Conservation (phyloP, 1,140 invertebrate genomes). For the Pentalonia nigronervosa region DNA sequence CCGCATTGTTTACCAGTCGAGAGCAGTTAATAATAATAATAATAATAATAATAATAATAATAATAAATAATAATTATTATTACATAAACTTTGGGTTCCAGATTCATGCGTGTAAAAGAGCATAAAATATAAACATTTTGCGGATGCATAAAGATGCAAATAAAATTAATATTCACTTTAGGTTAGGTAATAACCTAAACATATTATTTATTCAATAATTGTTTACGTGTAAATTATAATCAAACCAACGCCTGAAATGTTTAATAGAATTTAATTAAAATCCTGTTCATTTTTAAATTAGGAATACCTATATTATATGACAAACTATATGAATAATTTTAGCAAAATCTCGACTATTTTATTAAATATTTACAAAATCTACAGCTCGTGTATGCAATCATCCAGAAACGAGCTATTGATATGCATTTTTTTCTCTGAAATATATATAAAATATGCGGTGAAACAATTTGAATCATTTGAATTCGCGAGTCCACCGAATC, state of each 20-base stretch:
- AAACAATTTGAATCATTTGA: neutral
- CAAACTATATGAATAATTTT: neutral
- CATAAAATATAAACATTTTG: neutral
- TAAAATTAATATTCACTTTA: neutral
- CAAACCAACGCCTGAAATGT: neutral
- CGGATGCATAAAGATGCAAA: neutral
- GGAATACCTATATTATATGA: neutral
- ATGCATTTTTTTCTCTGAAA: neutral
- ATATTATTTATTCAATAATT: neutral
- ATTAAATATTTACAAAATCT: neutral
- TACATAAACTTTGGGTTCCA: neutral
- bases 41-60: neutral
- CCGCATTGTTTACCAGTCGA: neutral
- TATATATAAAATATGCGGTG: neutral
- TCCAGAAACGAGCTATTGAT: neutral
- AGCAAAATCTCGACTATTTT: neutral
- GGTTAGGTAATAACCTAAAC: neutral
- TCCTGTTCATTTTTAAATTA: neutral
- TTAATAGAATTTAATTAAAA: neutral
- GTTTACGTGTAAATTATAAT: neutral
- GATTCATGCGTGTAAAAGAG: neutral
- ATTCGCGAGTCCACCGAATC: neutral
- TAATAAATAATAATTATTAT: neutral
- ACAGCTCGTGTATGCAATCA: neutral
- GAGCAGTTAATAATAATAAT: neutral